Evolutionary conservation across 2,797 vertebrate genomes (phyloP), one percentile per base, ranked within the genome.

Genomic region (Bovichtus diacanthus): DNA sequence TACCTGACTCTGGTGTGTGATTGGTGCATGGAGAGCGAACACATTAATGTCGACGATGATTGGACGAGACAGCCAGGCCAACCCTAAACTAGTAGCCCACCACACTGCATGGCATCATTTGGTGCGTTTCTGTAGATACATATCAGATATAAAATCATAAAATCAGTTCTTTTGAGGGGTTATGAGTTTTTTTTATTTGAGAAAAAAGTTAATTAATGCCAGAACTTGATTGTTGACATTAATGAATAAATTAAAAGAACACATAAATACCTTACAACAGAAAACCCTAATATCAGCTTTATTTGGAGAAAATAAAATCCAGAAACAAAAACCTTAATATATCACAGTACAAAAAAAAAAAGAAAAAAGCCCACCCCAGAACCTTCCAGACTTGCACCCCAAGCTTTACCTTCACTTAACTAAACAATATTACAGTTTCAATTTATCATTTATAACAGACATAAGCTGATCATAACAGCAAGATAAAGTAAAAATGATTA

Each of bases 401-500:
- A 81, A 76, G 66, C 78, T 82, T 86, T 74, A 86, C 81, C 78
- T 86, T 84, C 74, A 86, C 82, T 87, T 84, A 84, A 83, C 87
- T 63, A 82, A 88, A 89, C 79, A 87, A 85, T 90, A 89, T 80
- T 82, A 87, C 55, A 66, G 73, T 87, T 93, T 90, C 77, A 90
- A 70, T 82, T 76, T 60, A 78, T 87, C 70, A 88, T 86, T 86
- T 74, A 85, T 74, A 85, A 87, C 53, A 84, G 78, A 87, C 70
- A 86, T 82, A 87, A 86, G 60, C 59, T 87, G 84, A 92, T 84
- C 68, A 82, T 86, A 81, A 90, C 87, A 90, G 77, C 82, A 91
- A 82, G 82, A 90, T 92, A 88, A 92, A 86, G 88, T 87, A 87
- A 90, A n/a, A 88, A 91, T 78, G 66, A 85, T 86, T 92, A 90